Evolutionary conservation across 2,113 vertebrate genomes (phyloP).

Genomic region (Ptilonorhynchus violaceus): DNA sequence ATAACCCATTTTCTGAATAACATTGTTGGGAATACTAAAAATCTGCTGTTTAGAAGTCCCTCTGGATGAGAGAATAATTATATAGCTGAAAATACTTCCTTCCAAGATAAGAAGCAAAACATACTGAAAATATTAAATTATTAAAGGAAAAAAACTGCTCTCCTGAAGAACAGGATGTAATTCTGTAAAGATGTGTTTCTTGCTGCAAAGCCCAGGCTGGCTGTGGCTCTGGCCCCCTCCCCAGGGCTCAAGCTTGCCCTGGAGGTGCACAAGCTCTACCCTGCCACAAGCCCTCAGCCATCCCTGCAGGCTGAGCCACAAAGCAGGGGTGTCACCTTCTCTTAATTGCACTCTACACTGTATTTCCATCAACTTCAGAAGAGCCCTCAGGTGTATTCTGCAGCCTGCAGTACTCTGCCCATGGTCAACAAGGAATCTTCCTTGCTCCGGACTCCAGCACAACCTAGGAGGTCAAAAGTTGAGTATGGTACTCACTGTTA

Average conservation of each 20-base stretch:
- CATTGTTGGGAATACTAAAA: neutral
- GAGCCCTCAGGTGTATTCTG: neutral
- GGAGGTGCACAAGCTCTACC: neutral
- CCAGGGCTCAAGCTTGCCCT: fast-evolving
- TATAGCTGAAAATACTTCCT: neutral
- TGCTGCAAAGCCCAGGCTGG: fast-evolving
- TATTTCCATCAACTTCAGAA: neutral
- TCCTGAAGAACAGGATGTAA: neutral
- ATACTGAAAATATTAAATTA: neutral
- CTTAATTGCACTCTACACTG: neutral
- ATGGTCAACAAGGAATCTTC: neutral
- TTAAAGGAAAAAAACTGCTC: neutral
- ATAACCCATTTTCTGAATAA: neutral
- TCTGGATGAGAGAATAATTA: neutral
- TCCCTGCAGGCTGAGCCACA: neutral
- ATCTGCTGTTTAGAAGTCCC: neutral
- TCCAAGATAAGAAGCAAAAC: neutral
- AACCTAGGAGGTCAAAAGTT: neutral
- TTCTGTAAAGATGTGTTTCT: neutral
- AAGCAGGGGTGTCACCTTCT: neutral
- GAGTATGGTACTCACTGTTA: neutral
- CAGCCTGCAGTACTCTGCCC: neutral
- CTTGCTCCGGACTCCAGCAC: neutral
- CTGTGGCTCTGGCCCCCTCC: neutral
- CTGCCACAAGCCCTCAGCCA: neutral